Percentiles rank a stretch among this genome's conserved stretches.
These are phyloP conservation scores for Salvelinus namaycush DNA, from an alignment of 2,113 vertebrate species.

Conservation along the genomic window DNA sequence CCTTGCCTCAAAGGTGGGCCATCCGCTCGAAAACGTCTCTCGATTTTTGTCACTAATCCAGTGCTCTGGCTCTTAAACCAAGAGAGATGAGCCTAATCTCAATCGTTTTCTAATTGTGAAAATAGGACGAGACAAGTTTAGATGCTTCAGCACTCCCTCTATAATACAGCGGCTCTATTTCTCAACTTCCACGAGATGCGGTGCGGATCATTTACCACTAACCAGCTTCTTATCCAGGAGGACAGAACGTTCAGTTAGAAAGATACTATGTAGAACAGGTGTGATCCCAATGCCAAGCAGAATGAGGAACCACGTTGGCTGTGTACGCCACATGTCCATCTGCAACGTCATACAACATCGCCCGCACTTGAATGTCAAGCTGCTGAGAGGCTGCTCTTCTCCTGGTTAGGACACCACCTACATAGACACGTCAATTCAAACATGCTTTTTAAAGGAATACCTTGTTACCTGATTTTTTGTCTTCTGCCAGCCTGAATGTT, in stretches of 20 bases:
- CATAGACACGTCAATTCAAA: not conserved
- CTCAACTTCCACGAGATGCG: not conserved
- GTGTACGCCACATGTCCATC: slow-evolving; percentile 8
- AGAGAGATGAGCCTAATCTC: not conserved
- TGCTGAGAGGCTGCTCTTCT: slow-evolving; percentile 6
- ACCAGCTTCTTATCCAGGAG: slow-evolving; percentile 5
- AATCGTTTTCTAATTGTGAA: not conserved
- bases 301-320: not conserved
- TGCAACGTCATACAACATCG: not conserved
- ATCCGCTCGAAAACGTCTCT: too few species aligned
- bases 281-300: not conserved
- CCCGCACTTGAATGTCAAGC: slow-evolving; percentile 43
- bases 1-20: too few species aligned
- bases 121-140: not conserved
- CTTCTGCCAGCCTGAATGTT: not conserved
- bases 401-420: not conserved
- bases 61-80: not conserved
- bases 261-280: not conserved
- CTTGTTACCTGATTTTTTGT: not conserved
- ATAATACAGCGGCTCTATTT: not conserved
- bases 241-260: not conserved
- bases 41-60: too few species aligned
- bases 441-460: not conserved
- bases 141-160: not conserved
- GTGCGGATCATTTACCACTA: slow-evolving; percentile 11